These are phyloP conservation scores for Heterocephalus glaber DNA, from an alignment of 2,113 vertebrate genomes.

Conservation along the genomic window DNA sequence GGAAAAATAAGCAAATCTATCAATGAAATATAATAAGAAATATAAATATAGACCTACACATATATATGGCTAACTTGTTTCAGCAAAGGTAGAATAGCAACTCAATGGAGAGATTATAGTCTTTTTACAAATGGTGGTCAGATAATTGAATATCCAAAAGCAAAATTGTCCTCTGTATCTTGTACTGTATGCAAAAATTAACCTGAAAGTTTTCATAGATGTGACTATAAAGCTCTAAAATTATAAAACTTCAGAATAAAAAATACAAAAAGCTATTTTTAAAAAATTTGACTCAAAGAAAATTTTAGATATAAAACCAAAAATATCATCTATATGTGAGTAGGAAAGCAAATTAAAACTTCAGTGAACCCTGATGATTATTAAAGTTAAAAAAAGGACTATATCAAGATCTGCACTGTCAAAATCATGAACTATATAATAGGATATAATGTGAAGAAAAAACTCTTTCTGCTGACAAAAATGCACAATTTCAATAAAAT, in stretches of 20 bases:
- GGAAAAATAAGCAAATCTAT: background rate
- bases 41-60: background rate
- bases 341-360: background rate
- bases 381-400: background rate
- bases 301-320: background rate
- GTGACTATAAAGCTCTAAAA: background rate
- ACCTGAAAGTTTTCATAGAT: background rate
- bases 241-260: background rate
- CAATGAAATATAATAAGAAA: background rate
- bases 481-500: background rate
- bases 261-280: background rate
- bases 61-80: background rate
- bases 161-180: background rate
- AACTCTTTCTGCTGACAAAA: background rate
- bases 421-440: background rate
- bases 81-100: background rate
- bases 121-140: background rate
- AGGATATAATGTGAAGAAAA: background rate
- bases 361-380: background rate
- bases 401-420: accelerated
- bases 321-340: background rate
- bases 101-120: background rate
- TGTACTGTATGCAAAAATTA: background rate
- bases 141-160: background rate
- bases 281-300: background rate